Evolutionary conservation across 2,113 vertebrate species (phyloP), one percentile per base, ranked within the genome.

Genomic region (Hyla sarda): DNA sequence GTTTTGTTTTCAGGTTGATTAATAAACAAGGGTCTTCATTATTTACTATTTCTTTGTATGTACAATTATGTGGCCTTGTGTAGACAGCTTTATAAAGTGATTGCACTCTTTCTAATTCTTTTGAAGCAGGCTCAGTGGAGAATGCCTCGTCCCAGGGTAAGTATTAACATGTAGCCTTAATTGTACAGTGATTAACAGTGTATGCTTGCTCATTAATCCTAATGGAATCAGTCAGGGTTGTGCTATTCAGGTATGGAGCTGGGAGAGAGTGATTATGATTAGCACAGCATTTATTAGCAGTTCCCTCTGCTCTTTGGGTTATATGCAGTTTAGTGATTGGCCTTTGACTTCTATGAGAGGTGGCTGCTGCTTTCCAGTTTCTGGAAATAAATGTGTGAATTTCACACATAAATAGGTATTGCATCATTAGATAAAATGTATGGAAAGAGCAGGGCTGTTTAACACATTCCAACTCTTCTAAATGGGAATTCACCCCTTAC

Each of bases 101-200:
- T 41, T 84, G 82, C 82, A 73, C 58, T 84, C 62, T 83, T 47
- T 84, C 60, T 60, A 60, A 73, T 83, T 54, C 54, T 58, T 84
- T 74, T 60, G 82, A 84, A 84, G 82, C 82, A 60, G 82, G 56
- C 52, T 60, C 69, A 60, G 69, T 30, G 54, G 82, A 84, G 52
- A 84, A 60, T 84, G 52, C 48, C 23, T 10, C 82, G 25, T 23
- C 71, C 21, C 82, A 74, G 34, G 37, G 82, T 84, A 60, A 84
- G 82, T 84, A 84, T 74, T 13, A 83, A 10, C 41, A 45, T 3
- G 58, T 81, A 62, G 78, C 16, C 9, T 62, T 81, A 81, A 56
- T 47, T 81, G 78, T 23, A 41, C 58, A n/a, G n/a, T n/a, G n/a
- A n/a, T n/a, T 81, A 45, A 45, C 56, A 5, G 41, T 81, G 78